These are phyloP conservation scores for Aegotheles bennettii DNA, from an alignment of 2,113 vertebrate genomes.

Conservation along the genomic window DNA sequence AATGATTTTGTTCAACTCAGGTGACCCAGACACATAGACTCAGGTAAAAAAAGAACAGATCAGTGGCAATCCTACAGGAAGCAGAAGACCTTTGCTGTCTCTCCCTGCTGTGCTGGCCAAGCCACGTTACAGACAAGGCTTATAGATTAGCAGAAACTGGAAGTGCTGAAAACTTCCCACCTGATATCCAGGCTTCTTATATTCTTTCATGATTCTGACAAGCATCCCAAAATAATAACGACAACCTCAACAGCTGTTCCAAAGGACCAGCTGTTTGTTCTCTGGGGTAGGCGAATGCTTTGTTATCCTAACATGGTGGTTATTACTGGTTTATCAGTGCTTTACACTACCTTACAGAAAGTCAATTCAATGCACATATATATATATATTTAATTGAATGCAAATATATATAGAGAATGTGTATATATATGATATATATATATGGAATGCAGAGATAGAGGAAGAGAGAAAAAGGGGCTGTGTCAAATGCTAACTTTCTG, in stretches of 20 bases:
- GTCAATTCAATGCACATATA: not conserved
- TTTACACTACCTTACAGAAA: not conserved
- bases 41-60: not conserved
- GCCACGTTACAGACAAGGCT: fast-evolving
- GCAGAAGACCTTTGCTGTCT: not conserved
- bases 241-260: not conserved
- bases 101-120: not conserved
- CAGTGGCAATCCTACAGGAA: not conserved
- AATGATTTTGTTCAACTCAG: not conserved
- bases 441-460: not conserved
- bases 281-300: not conserved
- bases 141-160: not conserved
- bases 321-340: not conserved
- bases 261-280: not conserved
- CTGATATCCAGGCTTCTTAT: not conserved
- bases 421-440: not conserved
- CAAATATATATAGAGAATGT: not conserved
- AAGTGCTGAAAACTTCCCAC: not conserved
- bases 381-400: not conserved
- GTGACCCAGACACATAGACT: not conserved
- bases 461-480: not conserved
- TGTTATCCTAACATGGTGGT: not conserved
- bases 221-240: not conserved
- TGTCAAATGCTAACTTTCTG: not conserved
- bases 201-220: not conserved